These are phyloP conservation scores for Cassiopea xamachana DNA, from an alignment of 30 jellyfish, hydroid and myxozoan species.

Conservation along the genomic window DNA sequence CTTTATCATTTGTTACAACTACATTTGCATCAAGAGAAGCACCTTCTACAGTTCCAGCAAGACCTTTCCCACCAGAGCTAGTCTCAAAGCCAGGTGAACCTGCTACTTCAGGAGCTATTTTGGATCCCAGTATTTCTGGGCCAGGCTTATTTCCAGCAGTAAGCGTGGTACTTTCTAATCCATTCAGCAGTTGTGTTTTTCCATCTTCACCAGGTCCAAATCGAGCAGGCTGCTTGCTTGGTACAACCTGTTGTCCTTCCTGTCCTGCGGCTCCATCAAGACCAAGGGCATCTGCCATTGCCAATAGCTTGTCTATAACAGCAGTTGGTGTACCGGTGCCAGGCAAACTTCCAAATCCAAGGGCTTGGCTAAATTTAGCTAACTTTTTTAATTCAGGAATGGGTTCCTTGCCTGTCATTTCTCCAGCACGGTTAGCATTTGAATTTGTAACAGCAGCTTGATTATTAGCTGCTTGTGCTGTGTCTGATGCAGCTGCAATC, in stretches of 20 bases:
- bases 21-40: constrained; percentile 68
- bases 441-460: constrained; percentile 64
- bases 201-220: constrained; percentile 78
- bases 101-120: constrained; percentile 56
- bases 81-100: constrained; percentile 62
- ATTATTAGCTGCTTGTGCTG: constrained; percentile 29
- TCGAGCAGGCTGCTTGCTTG: constrained; percentile 62
- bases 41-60: constrained; percentile 76
- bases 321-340: constrained; percentile 79
- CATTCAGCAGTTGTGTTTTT: constrained; percentile 59
- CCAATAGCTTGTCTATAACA: constrained; percentile 67
- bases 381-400: constrained; percentile 65
- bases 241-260: constrained; percentile 6
- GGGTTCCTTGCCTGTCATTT: constrained; percentile 45
- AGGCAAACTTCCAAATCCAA: constrained; percentile 70
- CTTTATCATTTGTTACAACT: constrained; percentile 41
- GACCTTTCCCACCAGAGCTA: constrained; percentile 66
- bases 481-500: constrained; percentile 29
- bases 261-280: constrained; percentile 50
- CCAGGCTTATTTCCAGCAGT: constrained; percentile 41
- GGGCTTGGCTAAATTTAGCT: constrained; percentile 67
- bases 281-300: constrained; percentile 85
- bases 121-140: constrained; percentile 58
- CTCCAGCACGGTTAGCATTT: constrained; percentile 55
- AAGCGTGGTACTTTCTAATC: constrained; percentile 35